Conservation (phyloP, 2,113 vertebrate genomes). For the Dryoscopus gambensis region DNA sequence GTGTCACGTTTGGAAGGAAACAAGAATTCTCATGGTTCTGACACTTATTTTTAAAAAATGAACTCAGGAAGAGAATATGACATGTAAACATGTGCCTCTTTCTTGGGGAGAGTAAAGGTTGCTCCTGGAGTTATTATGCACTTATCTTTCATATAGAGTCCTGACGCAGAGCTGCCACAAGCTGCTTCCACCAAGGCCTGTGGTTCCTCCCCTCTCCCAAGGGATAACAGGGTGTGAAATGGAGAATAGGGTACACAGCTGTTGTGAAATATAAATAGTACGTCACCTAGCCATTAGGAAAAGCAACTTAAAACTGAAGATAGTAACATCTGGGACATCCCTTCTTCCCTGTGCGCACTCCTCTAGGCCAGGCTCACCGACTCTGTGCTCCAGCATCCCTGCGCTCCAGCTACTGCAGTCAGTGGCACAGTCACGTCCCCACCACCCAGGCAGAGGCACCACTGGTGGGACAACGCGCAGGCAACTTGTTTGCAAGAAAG, state of each 20-base stretch:
- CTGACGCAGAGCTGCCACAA: neutral
- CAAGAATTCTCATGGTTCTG: neutral
- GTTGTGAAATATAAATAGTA: neutral
- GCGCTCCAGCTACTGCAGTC: fast-evolving
- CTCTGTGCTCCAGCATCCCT: neutral
- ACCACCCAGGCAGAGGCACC: neutral
- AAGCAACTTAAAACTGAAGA: neutral
- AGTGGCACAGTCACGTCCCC: neutral
- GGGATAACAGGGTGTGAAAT: neutral
- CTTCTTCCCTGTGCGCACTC: neutral
- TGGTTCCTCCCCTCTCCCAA: neutral
- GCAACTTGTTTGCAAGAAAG: neutral
- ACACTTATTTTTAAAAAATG: neutral
- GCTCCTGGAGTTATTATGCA: neutral
- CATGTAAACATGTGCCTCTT: neutral
- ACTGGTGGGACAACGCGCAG: neutral
- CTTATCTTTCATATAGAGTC: neutral
- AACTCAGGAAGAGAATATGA: neutral
- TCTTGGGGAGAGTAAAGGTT: neutral
- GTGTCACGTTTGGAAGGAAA: neutral
- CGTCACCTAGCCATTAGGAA: neutral
- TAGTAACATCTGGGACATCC: neutral
- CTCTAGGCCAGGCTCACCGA: neutral
- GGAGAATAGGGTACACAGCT: neutral
- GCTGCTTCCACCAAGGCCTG: neutral